Evolutionary conservation across 2,113 vertebrate genomes (phyloP), one percentile per base, ranked within the genome.

Genomic region (Oenanthe melanoleuca): DNA sequence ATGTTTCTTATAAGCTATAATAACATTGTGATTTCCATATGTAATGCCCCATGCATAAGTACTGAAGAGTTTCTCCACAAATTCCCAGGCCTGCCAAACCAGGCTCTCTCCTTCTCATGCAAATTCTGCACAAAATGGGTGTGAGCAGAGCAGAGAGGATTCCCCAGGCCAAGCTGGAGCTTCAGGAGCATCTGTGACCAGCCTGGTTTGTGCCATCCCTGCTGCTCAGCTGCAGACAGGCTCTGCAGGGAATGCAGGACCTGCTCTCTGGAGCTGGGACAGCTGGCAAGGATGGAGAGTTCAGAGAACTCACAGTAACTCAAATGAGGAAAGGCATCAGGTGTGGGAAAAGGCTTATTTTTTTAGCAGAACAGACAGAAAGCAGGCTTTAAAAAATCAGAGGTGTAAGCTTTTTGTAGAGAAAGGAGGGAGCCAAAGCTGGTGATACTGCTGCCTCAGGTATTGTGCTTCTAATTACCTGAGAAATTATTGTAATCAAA

Each of bases 11-110:
- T n/a, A 91, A 94, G 67, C 56, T 86, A 1, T 94, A 97, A 93
- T 72, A 95, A 81, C 59, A 75, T 57, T 12, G 11, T 63, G 16
- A 96, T 96, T 97, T 97, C 93, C 95, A 96, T 96, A 93, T 38
- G 55, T 78, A 96, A 95, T 92, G 78, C 86, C 75, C 94, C 47
- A 64, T 93, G 74, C 45, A 70, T 56, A 84, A 94, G 72, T 55
- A 66, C 55, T 59, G 75, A 90, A 63, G 38, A 38, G 67, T 93
- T 95, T 92, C 78, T 85, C 59, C 75, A 60, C 56, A 52, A 45
- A 63, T 95, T 97, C 94, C 86, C 95, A 96, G 88, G 60, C 85
- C n/a, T 93, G 93, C 12, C 71, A 66, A 83, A 34, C 55, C 4
- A 4, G 37, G 64, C 37, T 83, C 44, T 67, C 86, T 69, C 59